Evolutionary conservation across 2,888 invertebrate species (phyloP).

Genomic region (Apamea epomidion): DNA sequence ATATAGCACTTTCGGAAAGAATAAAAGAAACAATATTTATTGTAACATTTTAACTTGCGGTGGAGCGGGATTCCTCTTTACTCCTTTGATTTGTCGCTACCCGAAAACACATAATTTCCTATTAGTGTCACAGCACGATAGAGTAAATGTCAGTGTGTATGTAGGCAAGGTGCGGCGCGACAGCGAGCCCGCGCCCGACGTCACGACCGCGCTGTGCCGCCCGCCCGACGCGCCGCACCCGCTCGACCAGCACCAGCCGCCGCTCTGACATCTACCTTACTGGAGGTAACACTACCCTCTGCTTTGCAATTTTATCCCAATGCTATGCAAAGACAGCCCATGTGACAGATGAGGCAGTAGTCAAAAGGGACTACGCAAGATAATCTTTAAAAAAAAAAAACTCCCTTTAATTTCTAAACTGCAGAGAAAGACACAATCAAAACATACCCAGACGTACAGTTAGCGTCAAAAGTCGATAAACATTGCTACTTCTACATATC

Average conservation of each 20-base stretch:
- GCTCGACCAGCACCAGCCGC: slow-evolving; percentile 83
- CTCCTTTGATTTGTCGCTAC: not conserved
- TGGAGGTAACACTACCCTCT: slow-evolving; percentile 85
- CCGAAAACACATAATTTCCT: not conserved
- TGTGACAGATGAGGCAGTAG: not conserved
- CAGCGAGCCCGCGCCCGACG: slow-evolving; percentile 74
- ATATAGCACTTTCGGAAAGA: too few species aligned
- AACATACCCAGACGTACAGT: too few species aligned
- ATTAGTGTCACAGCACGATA: not conserved
- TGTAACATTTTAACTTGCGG: not conserved
- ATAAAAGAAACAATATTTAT: not conserved
- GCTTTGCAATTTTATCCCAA: too few species aligned
- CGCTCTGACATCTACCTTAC: slow-evolving; percentile 92
- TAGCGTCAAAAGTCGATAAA: too few species aligned
- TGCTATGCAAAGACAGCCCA: not conserved
- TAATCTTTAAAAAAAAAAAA: too few species aligned
- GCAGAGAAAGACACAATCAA: too few species aligned
- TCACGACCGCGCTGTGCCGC: slow-evolving; percentile 83
- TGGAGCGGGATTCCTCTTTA: not conserved
- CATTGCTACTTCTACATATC: too few species aligned
- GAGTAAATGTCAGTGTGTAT: slow-evolving; percentile 26
- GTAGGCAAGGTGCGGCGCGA: slow-evolving; percentile 84
- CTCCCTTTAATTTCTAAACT: too few species aligned
- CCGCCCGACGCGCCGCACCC: slow-evolving; percentile 61
- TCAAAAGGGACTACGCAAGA: too few species aligned